Percentiles rank a stretch among this genome's conserved stretches.
These are phyloP conservation scores for Diplolepis rosae DNA, from an alignment of 2,888 invertebrate genomes.

Conservation along the genomic window DNA sequence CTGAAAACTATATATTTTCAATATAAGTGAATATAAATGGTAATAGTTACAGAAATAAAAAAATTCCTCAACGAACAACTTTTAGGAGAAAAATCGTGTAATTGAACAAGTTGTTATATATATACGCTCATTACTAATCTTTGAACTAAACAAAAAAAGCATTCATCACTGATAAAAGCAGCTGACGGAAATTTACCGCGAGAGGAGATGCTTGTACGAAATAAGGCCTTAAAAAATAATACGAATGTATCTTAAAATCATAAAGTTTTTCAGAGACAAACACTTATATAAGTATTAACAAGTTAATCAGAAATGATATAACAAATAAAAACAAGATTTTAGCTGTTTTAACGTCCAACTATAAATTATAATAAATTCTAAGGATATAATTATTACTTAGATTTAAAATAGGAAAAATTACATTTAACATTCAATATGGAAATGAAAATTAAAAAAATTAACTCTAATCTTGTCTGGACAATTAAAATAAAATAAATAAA, in stretches of 20 bases:
- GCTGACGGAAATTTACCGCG: neutral
- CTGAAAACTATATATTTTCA: no score
- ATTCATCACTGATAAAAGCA: neutral
- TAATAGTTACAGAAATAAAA: no score
- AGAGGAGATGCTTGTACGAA: neutral
- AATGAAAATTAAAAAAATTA: neutral
- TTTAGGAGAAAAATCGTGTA: neutral
- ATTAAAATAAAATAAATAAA: neutral
- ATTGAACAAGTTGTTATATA: neutral
- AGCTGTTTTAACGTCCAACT: no score
- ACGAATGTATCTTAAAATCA: neutral
- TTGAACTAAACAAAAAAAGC: neutral
- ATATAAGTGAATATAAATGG: no score
- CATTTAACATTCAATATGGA: no score
- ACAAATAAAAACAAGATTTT: neutral
- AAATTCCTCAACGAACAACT: neutral
- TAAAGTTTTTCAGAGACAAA: neutral
- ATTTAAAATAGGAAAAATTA: no score
- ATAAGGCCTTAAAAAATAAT: neutral
- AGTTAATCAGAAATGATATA: neutral
- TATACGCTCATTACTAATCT: neutral
- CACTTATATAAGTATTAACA: neutral
- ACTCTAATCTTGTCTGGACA: neutral
- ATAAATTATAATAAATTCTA: no score
- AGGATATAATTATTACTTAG: no score